Base-by-base conservation (phyloP, 2,888 invertebrate species). In the Mystacides longicornis region DNA sequence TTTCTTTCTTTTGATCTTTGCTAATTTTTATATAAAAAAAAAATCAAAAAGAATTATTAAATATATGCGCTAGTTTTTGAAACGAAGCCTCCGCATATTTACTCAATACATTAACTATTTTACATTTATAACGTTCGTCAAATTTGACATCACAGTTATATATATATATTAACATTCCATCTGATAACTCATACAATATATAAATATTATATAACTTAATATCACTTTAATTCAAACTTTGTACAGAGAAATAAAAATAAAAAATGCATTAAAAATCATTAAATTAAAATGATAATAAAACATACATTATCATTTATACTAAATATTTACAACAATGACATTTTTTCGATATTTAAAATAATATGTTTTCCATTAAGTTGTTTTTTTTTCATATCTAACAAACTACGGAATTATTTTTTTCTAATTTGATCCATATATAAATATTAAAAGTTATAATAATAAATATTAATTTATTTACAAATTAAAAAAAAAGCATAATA, bases 401-500 rank as follows among this genome's bases (percentile, higher is more conserved):
- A 7, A 27, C 11, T 5, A 27, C 11, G 27, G 27, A n/a, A n/a
- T 27, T 27, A 27, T 11, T 7, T 27, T 7, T 27, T 27, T 27
- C 11, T 11, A 27, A 27, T 7, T 27, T 27, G 11, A 7, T 27
- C 11, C 11, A 27, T 5, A 27, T 7, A 27, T 27, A n/a, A n/a
- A 27, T 27, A 27, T 11, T 27, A 11, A 27, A 27, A 27, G 27
- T 27, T 5, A 5, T 27, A 27, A 27, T 27, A 27, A 27, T 37
- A 37, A 37, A 7, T 37, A 7, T 37, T 7, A 7, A 37, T 14
- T n/a, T 37, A 37, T n/a, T 37, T n/a, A 7, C 11, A 27, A 7
- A 7, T 7, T 37, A 7, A 52, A 45, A 47, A 50, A 57, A 61
- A 61, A 61, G 61, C 61, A 58, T 59, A 52, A 37, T n/a, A 16